Base-by-base conservation (phyloP, 2,888 invertebrate genomes). In the Oligia latruncula region DNA sequence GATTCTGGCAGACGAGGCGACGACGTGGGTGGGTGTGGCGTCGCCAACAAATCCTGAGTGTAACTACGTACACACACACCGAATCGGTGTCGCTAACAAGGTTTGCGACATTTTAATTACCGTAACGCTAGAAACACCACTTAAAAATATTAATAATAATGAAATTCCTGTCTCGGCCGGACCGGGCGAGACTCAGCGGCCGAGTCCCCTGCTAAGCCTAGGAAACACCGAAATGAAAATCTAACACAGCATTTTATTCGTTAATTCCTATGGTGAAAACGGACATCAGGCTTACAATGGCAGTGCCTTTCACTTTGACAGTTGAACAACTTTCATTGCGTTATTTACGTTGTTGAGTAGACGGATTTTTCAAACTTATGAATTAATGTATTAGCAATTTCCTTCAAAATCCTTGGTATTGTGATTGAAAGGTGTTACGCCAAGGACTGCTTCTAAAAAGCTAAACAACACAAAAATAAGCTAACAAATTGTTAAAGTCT, bases 41-140 rank as follows among this genome's bases (percentile, higher is more conserved):
- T 70, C 72, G 70, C 74, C 60, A 70, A 84, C 87, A 65, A 65
- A 82, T 84, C 83, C 58, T 52, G 9, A 71, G n/a, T 52, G 9
- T 68, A n/a, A 74, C 62, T 46, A 43, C 58, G 11, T 6, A n/a
- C 4, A 71, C 67, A 64, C 29, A 49, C 43, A 52, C 9, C 4
- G 35, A 58, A 78, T 11, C 52, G 13, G 9, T 65, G 52, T 66
- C n/a, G 8, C 35, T n/a, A 46, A 71, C 52, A 71, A 35, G 23
- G 8, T 13, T 76, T 65, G 15, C 35, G 52, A 78, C 20, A 13
- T 52, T 55, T 43, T 35, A 15, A 58, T 60, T 43, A 60, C 13
- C 58, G 9, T 43, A 13, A 13, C 20, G 5, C 23, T 40, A 23
- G 40, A 29, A 29, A 29, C 29, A 29, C 29, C 29, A 29, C 29